These are phyloP conservation scores for Mormyrops attenuatus DNA, from an alignment of 2,797 vertebrate genomes.

Conservation along the genomic window DNA sequence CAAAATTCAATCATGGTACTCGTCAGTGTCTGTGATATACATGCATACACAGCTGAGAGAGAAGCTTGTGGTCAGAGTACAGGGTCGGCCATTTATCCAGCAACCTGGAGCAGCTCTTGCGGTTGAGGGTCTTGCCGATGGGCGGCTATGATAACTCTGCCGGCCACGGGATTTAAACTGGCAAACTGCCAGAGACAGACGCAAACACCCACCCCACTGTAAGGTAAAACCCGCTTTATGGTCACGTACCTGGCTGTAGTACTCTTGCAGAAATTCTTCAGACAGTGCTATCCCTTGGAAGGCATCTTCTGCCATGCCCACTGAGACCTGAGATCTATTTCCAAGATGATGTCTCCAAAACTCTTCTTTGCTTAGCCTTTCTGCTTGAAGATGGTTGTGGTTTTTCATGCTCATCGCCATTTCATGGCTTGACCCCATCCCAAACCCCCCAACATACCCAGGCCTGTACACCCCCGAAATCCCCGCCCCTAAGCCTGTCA, in stretches of 20 bases:
- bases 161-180: background rate
- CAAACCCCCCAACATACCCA: background rate
- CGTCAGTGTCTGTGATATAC: background rate
- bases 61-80: background rate
- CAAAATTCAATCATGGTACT: background rate
- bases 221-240: background rate
- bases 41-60: background rate
- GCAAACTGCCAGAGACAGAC: background rate
- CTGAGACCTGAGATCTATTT: conserved; percentile 20
- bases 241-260: conserved; percentile 54
- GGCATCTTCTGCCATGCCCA: background rate
- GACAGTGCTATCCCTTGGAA: conserved; percentile 55
- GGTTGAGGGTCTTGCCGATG: background rate
- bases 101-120: background rate
- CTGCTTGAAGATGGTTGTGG: background rate
- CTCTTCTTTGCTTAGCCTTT: background rate
- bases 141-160: background rate
- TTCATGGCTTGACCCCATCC: conserved; percentile 22
- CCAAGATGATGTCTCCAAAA: background rate
- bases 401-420: background rate
- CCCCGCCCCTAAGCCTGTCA: conserved; percentile 25
- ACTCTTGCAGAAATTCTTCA: conserved; percentile 46
- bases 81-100: background rate
- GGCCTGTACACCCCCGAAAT: background rate
- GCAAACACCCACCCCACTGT: background rate